Evolutionary conservation across 2,797 vertebrate genomes (phyloP), one percentile per base, ranked within the genome.

Genomic region (Pipistrellus pipistrellus): DNA sequence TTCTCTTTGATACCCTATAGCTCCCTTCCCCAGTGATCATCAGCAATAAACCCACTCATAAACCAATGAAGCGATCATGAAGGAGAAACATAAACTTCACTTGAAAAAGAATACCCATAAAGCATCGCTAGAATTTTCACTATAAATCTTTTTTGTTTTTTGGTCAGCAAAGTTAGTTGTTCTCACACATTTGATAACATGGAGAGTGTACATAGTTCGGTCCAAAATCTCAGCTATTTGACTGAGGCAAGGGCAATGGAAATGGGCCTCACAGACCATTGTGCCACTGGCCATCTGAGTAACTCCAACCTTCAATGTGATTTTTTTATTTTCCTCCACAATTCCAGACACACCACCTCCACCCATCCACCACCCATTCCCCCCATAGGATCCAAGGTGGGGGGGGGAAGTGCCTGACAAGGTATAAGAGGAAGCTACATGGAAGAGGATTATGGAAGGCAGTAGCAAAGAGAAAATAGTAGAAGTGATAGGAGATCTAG

Each of bases 161-260:
- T 51, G 68, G 62, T 78, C 35, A 84, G 6, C 78, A 53, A 64
- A 38, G 10, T 51, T 87, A 72, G 59, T 77, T 85, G 62, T 95
- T 85, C 71, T 85, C 38, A 85, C 78, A 68, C 75, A 48, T 93
- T 89, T 94, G 91, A 32, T 88, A 66, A 48, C 41, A 32, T n/a
- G 68, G 20, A 14, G 46, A 9, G 55, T 0, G 0, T 44, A 46
- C 15, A 3, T 6, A 57, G 12, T 62, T 87, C 2, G 9, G 55
- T 72, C 48, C 78, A 46, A 48, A 88, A 53, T 72, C 77, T 55
- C 53, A 55, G 8, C 68, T 53, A 2, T 20, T 17, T 71, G 59
- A 75, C 62, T n/a, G 64, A 18, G 4, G 0, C 57, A 44, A 48
- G 78, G 10, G 11, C 27, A 41, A 4, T 76, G 25, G 66, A 72